phyloP scores from a whole-genome alignment of 2,888 invertebrate genomes.

The Drosophila emarginata region DNA sequence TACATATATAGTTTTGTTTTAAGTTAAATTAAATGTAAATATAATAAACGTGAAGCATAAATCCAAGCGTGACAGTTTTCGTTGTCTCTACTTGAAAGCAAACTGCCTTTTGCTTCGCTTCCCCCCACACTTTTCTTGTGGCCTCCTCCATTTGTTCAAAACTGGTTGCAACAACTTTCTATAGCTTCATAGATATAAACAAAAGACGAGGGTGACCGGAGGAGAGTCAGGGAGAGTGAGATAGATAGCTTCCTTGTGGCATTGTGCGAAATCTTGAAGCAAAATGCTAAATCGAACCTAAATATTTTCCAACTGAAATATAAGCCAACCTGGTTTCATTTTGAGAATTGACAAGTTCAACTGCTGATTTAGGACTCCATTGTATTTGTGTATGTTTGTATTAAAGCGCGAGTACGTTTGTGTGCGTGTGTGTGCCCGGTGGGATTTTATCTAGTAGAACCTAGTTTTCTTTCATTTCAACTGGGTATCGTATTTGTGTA shows the following conservation, averaged over 20 bases:
- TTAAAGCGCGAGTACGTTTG: neutral
- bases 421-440: conserved; percentile 28
- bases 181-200: conserved; percentile 47
- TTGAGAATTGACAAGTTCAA: conserved; percentile 43
- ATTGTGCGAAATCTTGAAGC: conserved; percentile 42
- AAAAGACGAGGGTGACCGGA: neutral
- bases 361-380: conserved; percentile 63
- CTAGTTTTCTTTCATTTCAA: conserved; percentile 28
- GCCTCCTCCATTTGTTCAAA: conserved; percentile 30
- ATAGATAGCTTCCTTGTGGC: conserved; percentile 70
- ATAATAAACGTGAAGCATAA: conserved; percentile 75
- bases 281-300: conserved; percentile 68
- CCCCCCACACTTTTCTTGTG: neutral
- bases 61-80: conserved; percentile 69
- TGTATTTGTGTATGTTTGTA: conserved; percentile 31
- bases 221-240: conserved; percentile 15
- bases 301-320: conserved; percentile 62
- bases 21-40: conserved; percentile 74
- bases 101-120: conserved; percentile 13
- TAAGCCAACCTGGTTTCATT: conserved; percentile 73
- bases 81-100: conserved; percentile 57
- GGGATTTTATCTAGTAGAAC: conserved; percentile 47
- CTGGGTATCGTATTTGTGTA: conserved; percentile 28
- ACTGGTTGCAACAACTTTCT: conserved; percentile 78
- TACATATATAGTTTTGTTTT: conserved; percentile 28